Conservation (phyloP, 2,888 invertebrate genomes). For the Amorpha juglandis region DNA sequence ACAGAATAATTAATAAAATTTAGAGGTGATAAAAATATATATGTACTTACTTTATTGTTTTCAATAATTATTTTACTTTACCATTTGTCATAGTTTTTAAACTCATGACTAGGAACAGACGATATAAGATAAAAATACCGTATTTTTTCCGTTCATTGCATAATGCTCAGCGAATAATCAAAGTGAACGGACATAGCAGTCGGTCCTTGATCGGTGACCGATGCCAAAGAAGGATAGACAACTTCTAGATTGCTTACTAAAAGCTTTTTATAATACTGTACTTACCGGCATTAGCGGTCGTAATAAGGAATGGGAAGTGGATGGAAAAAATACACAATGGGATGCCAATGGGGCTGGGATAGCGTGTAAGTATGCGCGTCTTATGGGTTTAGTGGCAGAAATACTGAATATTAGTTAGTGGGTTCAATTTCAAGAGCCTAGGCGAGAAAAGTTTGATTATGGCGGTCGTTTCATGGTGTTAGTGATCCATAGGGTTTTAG, state of each 20-base stretch:
- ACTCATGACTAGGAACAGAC: not conserved
- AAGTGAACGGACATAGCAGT: constrained; percentile 23
- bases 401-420: too few species aligned
- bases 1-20: too few species aligned
- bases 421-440: not conserved
- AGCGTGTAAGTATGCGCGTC: not conserved
- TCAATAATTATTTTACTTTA: not conserved
- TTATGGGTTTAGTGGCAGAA: not conserved
- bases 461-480: not conserved
- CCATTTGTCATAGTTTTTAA: not conserved
- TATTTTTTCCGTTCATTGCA: constrained; percentile 6
- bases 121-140: not conserved
- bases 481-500: too few species aligned
- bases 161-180: constrained; percentile 23
- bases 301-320: constrained; percentile 20
- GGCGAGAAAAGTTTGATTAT: not conserved
- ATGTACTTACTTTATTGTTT: not conserved
- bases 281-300: constrained; percentile 11
- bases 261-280: not conserved
- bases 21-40: too few species aligned
- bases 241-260: not conserved
- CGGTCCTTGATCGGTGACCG: constrained; percentile 24
- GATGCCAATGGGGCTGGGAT: constrained; percentile 2
- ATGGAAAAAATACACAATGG: constrained; percentile 11
- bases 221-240: constrained; percentile 28